Evolutionary conservation across 2,113 vertebrate genomes (phyloP), one percentile per base, ranked within the genome.

Genomic region (Engraulis encrasicolus): DNA sequence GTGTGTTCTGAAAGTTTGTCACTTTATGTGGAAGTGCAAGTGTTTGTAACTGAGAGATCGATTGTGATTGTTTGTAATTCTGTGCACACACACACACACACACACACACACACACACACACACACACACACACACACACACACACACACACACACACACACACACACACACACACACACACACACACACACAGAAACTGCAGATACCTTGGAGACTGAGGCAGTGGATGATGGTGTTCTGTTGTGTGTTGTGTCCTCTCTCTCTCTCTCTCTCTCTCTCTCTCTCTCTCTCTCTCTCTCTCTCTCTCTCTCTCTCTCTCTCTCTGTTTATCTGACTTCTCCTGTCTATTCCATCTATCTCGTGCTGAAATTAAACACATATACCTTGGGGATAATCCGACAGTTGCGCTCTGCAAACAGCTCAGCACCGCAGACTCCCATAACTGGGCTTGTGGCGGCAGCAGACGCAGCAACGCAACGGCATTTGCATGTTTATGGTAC

Each of bases 201-300:
- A 74, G 27, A 74, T 14, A 74, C 66, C 12, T 9, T 74, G 11
- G 78, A 83, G 79, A 81, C 78, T 4, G 80, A 61, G 83, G 85
- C 52, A 20, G 82, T 36, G 66, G 36, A 83, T 40, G 85, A 81
- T 66, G 77, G 58, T 82, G 37, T 80, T 19, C n/a, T 66, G 77
- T 45, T 45, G 27, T 74, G 27, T 45, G 40, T 45, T 9, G 48
- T 34, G 38, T 66, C 87, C 74, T 84, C 86, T 87, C 88, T 90
- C 91, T 92, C 92, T 90, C 87, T 90, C 23, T 48, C 31, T 81
- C 5, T 37, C n/a, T 27, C 54, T 71, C 23, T n/a, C 12, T n/a
- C 45, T n/a, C 12, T 34, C 38, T 20, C 40, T 5, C 40, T 5
- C 40, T 5, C 50, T 6, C 49, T 6, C 6, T 50, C 14, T 50